Base-by-base conservation (phyloP, 2,113 vertebrate genomes). In the Rhinichthys klamathensis region DNA sequence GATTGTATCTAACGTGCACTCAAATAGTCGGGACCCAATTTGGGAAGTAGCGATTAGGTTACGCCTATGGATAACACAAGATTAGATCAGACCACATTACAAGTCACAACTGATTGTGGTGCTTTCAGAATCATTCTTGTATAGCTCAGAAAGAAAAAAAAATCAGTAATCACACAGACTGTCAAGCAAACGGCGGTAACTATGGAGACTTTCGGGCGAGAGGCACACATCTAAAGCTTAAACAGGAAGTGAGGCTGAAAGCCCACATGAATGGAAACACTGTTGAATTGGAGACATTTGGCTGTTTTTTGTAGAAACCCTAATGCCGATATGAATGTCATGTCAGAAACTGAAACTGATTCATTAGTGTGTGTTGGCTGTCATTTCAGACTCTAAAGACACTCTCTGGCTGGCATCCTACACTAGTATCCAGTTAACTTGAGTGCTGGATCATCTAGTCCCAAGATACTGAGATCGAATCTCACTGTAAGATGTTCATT, bases 291-390 rank as follows among this genome's bases (percentile, higher is more conserved):
- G 12, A 61, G 56, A 61, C 56, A 44, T 80, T 80, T 41, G 56
- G 77, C 77, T 61, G 56, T 13, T 3, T 44, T 79, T 63, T 80
- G 77, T 60, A 23, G 12, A 61, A 63, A 18, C 61, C 38, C 61
- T 81, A 2, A 41, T 6, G 61, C 16, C 2, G 25, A 81, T 81
- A 32, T 49, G 79, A 81, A 49, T 81, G 79, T 67, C 41, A 81
- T 30, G 46, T 80, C 77, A 80, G 56, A 80, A 80, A 80, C 60
- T 67, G n/a, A 81, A 81, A 30, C 60, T 63, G 21, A 81, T 81
- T 61, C 78, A 27, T 61, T 18, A 49, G 79, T 67, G 61, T 49
- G 3, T 32, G 41, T 63, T 49, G 41, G 61, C 79, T 67, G 61
- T 76, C 46, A 76, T 76, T 76, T 76, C 25, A 76, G 25, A 54